Conservation (phyloP, 2,113 vertebrate genomes). For the Typhlomys cinereus region DNA sequence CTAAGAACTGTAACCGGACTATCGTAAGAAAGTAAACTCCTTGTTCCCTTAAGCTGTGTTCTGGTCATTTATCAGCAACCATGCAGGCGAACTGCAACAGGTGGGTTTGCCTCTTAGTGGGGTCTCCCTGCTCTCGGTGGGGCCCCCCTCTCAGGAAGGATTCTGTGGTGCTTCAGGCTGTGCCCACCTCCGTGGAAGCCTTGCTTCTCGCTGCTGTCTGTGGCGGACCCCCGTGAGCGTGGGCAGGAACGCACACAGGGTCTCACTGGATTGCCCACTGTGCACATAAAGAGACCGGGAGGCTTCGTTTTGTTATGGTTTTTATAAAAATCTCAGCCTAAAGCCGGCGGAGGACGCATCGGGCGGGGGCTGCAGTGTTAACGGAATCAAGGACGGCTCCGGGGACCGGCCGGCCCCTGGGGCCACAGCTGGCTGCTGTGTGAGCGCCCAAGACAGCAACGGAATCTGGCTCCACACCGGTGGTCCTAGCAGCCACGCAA, state of each 20-base stretch:
- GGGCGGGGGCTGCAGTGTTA: slow-evolving; percentile 30
- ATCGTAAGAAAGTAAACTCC: no score
- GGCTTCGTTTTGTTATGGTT: neutral
- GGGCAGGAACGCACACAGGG: rapidly evolving
- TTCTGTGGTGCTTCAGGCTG: neutral
- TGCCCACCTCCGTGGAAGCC: neutral
- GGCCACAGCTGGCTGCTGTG: rapidly evolving
- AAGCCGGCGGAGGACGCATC: neutral
- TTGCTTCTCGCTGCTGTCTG: neutral
- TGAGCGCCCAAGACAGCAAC: neutral
- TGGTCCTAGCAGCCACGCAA: neutral
- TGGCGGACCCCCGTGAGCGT: no score
- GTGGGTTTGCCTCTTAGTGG: no score
- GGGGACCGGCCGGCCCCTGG: neutral
- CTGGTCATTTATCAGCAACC: no score
- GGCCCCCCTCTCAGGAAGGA: neutral
- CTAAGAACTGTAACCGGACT: no score
- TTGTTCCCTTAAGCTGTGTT: no score
- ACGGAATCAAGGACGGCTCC: slow-evolving; percentile 2
- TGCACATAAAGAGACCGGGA: neutral
- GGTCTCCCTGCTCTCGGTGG: neutral
- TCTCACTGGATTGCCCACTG: neutral
- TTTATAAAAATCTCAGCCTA: slow-evolving; percentile 64
- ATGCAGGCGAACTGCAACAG: no score
- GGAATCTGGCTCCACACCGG: neutral